Evolutionary conservation across 2,888 invertebrate genomes (phyloP).

Genomic region (Drosophila diplacantha): DNA sequence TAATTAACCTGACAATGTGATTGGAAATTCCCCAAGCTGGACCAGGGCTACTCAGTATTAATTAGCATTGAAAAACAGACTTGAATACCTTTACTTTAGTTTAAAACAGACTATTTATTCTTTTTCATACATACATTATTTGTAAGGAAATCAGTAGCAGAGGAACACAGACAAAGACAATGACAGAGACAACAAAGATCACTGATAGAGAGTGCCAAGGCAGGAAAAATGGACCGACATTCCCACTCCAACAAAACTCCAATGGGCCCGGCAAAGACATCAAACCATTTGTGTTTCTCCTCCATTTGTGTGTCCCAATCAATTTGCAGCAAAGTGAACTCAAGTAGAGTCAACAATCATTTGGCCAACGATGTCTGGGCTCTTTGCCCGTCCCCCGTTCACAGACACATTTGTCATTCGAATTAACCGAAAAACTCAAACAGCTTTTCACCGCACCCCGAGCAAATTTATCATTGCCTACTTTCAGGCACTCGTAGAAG

Average conservation of each 20-base stretch:
- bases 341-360: conserved; percentile 37
- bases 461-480: conserved; percentile 61
- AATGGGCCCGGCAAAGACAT: conserved; percentile 17
- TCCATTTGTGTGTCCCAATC: conserved; percentile 25
- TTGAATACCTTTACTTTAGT: no score
- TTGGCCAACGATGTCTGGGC: conserved; percentile 24
- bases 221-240: background rate
- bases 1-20: background rate
- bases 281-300: conserved; percentile 17
- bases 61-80: background rate
- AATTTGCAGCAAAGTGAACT: conserved; percentile 40
- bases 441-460: conserved; percentile 27
- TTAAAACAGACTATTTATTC: background rate
- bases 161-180: background rate
- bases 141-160: background rate
- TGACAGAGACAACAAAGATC: conserved; percentile 7
- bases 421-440: conserved; percentile 41
- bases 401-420: conserved; percentile 37
- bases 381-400: conserved; percentile 16
- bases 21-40: background rate
- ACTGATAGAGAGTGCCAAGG: conserved; percentile 3
- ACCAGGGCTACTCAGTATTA: background rate
- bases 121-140: background rate
- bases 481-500: conserved; percentile 43
- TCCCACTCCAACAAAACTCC: conserved; percentile 9